A percentile compares a stretch with the other conserved stretches of the same genome.
These are phyloP conservation scores for Phaonia tiefii DNA, from an alignment of 2,888 invertebrate genomes.

Conservation along the genomic window DNA sequence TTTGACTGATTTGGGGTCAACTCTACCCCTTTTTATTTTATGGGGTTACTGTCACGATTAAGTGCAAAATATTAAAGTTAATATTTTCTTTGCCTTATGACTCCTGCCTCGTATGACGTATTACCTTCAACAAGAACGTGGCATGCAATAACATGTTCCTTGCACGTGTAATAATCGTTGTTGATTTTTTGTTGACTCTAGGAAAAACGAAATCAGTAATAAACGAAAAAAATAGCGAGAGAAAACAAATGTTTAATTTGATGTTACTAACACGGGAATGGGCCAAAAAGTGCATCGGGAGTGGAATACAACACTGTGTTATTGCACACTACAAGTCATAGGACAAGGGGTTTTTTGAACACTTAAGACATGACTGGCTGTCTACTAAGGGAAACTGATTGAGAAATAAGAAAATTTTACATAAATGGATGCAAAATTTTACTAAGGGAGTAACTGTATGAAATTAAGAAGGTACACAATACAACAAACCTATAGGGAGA, in stretches of 20 bases:
- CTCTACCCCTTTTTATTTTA: too few species aligned
- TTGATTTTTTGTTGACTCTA: neutral
- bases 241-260: slow-evolving; percentile 34
- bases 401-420: too few species aligned
- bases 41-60: too few species aligned
- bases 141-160: slow-evolving; percentile 31
- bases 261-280: slow-evolving; percentile 29
- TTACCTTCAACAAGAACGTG: slow-evolving; percentile 28
- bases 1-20: too few species aligned
- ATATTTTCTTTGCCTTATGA: neutral
- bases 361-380: neutral
- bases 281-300: slow-evolving; percentile 31
- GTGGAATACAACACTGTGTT: slow-evolving; percentile 24
- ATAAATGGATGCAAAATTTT: too few species aligned
- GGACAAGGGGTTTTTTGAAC: neutral
- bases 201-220: slow-evolving; percentile 2
- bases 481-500: too few species aligned
- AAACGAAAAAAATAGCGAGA: slow-evolving; percentile 19
- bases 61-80: too few species aligned
- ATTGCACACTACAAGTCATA: slow-evolving; percentile 11
- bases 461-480: too few species aligned
- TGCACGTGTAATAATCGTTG: slow-evolving; percentile 42
- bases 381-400: too few species aligned
- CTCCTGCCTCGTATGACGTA: slow-evolving; percentile 8
- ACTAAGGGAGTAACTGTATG: too few species aligned